phyloP scores from a whole-genome alignment of 2,113 vertebrate genomes.

The Gymnobelideus leadbeateri region DNA sequence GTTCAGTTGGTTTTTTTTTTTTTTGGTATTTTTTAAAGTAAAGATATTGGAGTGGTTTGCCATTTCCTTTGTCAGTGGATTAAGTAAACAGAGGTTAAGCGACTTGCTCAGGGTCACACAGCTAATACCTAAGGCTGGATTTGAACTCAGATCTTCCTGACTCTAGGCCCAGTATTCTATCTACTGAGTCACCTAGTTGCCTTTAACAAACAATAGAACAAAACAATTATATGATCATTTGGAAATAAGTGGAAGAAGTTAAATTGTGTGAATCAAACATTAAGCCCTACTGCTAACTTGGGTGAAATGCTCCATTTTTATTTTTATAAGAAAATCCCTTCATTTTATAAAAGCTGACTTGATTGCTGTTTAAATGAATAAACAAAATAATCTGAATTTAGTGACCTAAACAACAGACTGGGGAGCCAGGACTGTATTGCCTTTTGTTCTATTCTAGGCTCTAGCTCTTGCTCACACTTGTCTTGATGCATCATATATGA shows the following conservation, averaged over 20 bases:
- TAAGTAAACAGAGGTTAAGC: neutral
- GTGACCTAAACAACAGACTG: neutral
- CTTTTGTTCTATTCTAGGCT: neutral
- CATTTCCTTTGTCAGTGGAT: neutral
- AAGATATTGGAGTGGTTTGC: neutral
- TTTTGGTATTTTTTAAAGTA: neutral
- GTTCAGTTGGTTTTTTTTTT: too few species aligned
- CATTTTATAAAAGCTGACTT: neutral
- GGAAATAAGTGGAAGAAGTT: neutral
- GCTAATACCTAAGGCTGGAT: neutral
- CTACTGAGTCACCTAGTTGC: neutral
- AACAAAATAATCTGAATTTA: neutral
- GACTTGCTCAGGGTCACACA: neutral
- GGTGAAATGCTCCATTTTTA: neutral
- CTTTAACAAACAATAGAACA: neutral
- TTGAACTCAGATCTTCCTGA: neutral
- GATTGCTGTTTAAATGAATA: neutral
- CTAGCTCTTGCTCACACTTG: neutral
- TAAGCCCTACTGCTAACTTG: neutral
- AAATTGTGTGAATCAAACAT: neutral
- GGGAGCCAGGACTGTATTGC: neutral
- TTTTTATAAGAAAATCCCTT: neutral
- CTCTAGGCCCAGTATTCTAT: neutral
- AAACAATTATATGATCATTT: neutral
- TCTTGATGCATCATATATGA: neutral